A percentile compares a stretch with the other conserved stretches of the same genome.
phyloP scores from a whole-genome alignment of 2,888 invertebrate species.

The Dolichomitus sp. region DNA sequence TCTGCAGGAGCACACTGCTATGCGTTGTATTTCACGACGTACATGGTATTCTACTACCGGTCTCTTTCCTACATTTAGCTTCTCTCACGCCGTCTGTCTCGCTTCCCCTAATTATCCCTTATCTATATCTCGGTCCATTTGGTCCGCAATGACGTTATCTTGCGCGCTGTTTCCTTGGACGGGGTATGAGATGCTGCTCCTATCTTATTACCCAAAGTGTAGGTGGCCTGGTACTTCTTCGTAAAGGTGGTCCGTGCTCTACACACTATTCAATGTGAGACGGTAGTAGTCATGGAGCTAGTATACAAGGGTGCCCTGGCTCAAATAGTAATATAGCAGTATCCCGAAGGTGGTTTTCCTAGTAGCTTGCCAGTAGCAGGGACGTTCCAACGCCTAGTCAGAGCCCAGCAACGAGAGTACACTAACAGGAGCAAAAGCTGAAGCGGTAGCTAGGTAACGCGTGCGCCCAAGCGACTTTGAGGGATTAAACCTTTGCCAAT shows the following conservation, averaged over 20 bases:
- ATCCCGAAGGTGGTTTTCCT: slow-evolving; percentile 48
- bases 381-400: slow-evolving; percentile 18
- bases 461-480: slow-evolving; percentile 79
- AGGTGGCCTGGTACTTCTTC: slow-evolving; percentile 66
- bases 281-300: slow-evolving; percentile 26
- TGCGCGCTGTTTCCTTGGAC: slow-evolving; percentile 72
- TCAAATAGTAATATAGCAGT: slow-evolving; percentile 31
- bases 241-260: slow-evolving; percentile 11
- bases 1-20: slow-evolving; percentile 63
- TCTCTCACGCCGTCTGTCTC: slow-evolving; percentile 77
- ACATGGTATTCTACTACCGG: slow-evolving; percentile 31
- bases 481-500: slow-evolving; percentile 85
- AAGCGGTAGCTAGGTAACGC: slow-evolving; percentile 57
- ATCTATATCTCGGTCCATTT: slow-evolving; percentile 86
- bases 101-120: slow-evolving; percentile 85
- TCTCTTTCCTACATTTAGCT: slow-evolving; percentile 46
- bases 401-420: slow-evolving; percentile 33
- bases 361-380: slow-evolving; percentile 33
- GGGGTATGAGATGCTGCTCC: slow-evolving; percentile 73
- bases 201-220: slow-evolving; percentile 85
- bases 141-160: slow-evolving; percentile 85
- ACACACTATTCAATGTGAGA: slow-evolving; percentile 8
- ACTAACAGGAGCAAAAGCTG: slow-evolving; percentile 39
- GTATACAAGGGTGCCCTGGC: slow-evolving; percentile 27
- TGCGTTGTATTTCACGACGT: slow-evolving; percentile 4